A percentile compares a stretch with the other conserved stretches of the same genome.
These are phyloP conservation scores for Stratiomys singularior DNA, from an alignment of 2,888 invertebrate genomes.

Conservation along the genomic window DNA sequence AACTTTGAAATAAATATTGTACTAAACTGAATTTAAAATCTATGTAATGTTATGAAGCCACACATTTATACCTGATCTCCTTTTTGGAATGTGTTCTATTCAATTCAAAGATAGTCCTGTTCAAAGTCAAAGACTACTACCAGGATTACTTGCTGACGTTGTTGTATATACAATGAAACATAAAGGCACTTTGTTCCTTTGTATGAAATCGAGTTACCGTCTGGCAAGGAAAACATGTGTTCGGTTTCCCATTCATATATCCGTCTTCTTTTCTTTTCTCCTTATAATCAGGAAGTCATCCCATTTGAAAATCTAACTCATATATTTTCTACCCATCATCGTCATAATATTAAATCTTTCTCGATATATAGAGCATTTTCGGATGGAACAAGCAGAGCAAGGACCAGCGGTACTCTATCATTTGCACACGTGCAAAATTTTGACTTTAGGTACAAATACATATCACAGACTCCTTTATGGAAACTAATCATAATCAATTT, in stretches of 20 bases:
- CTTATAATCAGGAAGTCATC: conserved; percentile 51
- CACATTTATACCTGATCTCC: not conserved
- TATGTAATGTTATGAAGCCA: no score
- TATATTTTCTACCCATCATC: conserved; percentile 44
- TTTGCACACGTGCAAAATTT: not conserved
- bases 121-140: not conserved
- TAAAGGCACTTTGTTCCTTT: not conserved
- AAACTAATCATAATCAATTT: no score
- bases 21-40: no score
- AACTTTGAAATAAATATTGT: no score
- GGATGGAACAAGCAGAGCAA: not conserved
- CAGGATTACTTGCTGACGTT: not conserved
- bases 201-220: not conserved
- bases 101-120: not conserved
- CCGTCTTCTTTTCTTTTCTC: conserved; percentile 25
- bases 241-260: conserved; percentile 49
- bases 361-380: conserved; percentile 32
- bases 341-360: conserved; percentile 50
- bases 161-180: not conserved
- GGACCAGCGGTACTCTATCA: not conserved
- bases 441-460: no score
- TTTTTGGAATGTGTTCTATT: not conserved
- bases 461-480: no score
- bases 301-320: conserved; percentile 37
- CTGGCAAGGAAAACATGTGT: conserved; percentile 9